A percentile compares a stretch with the other conserved stretches of the same genome.
These are phyloP conservation scores for Sebastolobus altivelis DNA, from an alignment of 2,797 vertebrate species.

Conservation along the genomic window DNA sequence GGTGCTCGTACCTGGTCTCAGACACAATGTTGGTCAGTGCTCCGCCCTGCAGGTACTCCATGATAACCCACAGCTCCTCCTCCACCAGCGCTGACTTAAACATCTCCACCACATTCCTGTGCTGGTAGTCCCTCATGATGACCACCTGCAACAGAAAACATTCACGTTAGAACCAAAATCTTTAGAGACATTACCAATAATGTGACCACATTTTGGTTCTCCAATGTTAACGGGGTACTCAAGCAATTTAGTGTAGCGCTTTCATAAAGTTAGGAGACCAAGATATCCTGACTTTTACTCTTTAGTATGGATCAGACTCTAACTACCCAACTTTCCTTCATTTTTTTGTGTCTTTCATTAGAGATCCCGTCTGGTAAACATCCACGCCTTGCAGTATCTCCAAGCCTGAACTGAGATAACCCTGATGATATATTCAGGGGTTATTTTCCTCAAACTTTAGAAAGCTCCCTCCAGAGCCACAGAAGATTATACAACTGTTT, in stretches of 20 bases:
- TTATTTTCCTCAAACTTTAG: slow-evolving; percentile 1
- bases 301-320: neutral
- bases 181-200: neutral
- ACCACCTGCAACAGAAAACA: slow-evolving; percentile 88
- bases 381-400: neutral
- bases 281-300: neutral
- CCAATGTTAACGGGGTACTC: neutral
- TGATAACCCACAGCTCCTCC: slow-evolving; percentile 99
- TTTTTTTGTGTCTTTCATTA: neutral
- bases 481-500: neutral
- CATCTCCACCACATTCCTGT: slow-evolving; percentile 98
- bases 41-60: slow-evolving; percentile 99
- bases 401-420: neutral
- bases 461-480: neutral
- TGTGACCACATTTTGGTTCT: neutral
- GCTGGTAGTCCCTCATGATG: slow-evolving; percentile 99
- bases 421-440: neutral
- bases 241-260: neutral
- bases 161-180: neutral
- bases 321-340: neutral
- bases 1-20: slow-evolving; percentile 91
- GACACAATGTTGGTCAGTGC: slow-evolving; percentile 98
- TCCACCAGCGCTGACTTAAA: slow-evolving; percentile 98
- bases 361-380: neutral
- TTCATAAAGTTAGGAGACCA: neutral